phyloP scores from a whole-genome alignment of 2,797 vertebrate species.

The Eupleurogrammus muticus region DNA sequence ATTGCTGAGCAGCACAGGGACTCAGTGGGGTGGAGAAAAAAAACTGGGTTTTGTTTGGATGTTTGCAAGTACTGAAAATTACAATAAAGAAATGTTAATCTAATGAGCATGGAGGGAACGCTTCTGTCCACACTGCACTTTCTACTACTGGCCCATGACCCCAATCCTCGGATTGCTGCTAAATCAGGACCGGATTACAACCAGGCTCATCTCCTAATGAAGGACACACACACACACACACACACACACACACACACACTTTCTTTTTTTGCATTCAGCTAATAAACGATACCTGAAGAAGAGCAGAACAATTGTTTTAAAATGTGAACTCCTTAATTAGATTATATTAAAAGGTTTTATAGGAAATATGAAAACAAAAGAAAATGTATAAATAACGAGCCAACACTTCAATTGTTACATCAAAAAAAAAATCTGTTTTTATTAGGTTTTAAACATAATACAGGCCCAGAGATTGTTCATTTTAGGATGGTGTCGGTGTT shows the following conservation, averaged over 20 bases:
- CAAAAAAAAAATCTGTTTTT: constrained; percentile 65
- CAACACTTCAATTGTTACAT: constrained; percentile 27
- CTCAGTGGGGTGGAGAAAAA: no score
- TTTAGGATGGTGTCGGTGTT: constrained; percentile 85
- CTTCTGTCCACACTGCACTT: constrained; percentile 83
- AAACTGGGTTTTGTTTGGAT: no score
- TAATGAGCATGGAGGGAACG: constrained; percentile 39
- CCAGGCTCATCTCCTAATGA: constrained; percentile 72
- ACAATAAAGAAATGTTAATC: no score
- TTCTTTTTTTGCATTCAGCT: background rate
- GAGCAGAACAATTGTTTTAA: background rate
- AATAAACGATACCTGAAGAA: background rate
- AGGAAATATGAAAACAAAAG: background rate
- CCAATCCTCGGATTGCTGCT: constrained; percentile 86
- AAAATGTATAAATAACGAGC: constrained; percentile 4
- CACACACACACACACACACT: background rate
- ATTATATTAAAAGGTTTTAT: background rate
- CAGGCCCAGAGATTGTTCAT: constrained; percentile 61
- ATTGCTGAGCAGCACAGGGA: no score
- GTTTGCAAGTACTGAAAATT: no score
- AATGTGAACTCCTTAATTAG: background rate
- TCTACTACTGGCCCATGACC: constrained; percentile 82
- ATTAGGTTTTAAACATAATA: constrained; percentile 53
- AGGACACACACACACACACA: constrained; percentile 56
- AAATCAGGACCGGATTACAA: constrained; percentile 81